phyloP scores from a whole-genome alignment of 2,797 vertebrate genomes.

The Gila robusta region DNA sequence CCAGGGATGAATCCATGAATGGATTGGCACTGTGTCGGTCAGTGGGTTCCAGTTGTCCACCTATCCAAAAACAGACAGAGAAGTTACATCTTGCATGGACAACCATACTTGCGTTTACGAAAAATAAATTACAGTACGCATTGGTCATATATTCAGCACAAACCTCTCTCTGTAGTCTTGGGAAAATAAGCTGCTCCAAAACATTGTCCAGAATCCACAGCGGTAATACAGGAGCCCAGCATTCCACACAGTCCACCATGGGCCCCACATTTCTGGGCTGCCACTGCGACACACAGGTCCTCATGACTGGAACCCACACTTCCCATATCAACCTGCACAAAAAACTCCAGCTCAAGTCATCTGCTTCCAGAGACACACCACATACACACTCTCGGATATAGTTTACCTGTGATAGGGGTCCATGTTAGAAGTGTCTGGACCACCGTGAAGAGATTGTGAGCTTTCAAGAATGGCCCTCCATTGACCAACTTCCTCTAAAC shows the following conservation, averaged over 20 bases:
- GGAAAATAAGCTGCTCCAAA: constrained; percentile 94
- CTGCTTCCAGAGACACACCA: not conserved
- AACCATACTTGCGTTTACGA: not conserved
- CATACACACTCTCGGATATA: not conserved
- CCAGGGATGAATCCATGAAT: constrained; percentile 99
- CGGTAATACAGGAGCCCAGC: constrained; percentile 91
- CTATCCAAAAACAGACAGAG: constrained; percentile 69
- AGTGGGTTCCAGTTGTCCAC: constrained; percentile 97
- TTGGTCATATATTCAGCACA: not conserved
- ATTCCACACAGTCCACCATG: constrained; percentile 95
- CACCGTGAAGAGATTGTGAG: constrained; percentile 84
- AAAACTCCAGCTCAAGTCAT: not conserved
- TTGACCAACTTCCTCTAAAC: constrained; percentile 89
- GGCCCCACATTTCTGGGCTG: constrained; percentile 90
- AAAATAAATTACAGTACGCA: not conserved
- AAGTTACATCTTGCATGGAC: not conserved
- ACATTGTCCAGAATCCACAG: constrained; percentile 92
- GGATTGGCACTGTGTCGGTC: constrained; percentile 97
- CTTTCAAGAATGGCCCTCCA: constrained; percentile 95
- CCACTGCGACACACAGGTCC: constrained; percentile 87
- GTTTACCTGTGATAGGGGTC: constrained; percentile 95
- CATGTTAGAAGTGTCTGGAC: constrained; percentile 86
- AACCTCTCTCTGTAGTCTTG: constrained; percentile 95
- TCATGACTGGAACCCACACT: constrained; percentile 92
- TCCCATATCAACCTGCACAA: constrained; percentile 92